Evolutionary conservation across 2,888 invertebrate species (phyloP), one percentile per base, ranked within the genome.

Genomic region (Netelia virgata): DNA sequence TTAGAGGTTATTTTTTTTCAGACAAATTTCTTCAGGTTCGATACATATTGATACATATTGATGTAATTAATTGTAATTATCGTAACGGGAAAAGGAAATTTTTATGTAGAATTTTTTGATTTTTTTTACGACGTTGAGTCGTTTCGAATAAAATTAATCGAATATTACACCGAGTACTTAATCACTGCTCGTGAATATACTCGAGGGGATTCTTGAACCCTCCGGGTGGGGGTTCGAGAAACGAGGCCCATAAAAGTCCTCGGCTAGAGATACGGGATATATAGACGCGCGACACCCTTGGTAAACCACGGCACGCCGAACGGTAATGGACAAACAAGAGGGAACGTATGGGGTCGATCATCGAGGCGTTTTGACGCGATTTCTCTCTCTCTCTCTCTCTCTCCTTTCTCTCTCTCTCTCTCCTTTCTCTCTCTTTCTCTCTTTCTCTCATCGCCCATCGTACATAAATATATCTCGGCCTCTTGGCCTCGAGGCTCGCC

Each of bases 281-380:
- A 69, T 68, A 70, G 14, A 72, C 63, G 73, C 63, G 73, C 16
- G 86, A 89, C 83, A 87, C 88, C 90, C 88, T 86, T 88, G 90
- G 89, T 89, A 90, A 90, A 90, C 90, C 90, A 88, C 88, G 88
- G 88, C 87, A 89, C 89, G 90, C 90, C 88, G 89, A 91, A 91
- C 88, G 90, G 28, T 91, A 91, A 91, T 92, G 89, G 90, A 87
- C 90, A 90, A 90, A 92, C 91, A 89, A 88, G 69, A 77, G 81
- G 87, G 87, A 90, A 83, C 90, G 88, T 90, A 91, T 89, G 91
- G 91, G 89, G 88, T 90, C 87, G 88, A 88, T 90, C 90, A 86
- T 82, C 53, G 70, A 74, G 83, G 82, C 84, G 85, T 87, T 87
- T 69, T 84, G 83, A 84, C 81, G 84, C 79, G 82, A 77, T 78